Percentiles rank a stretch among this genome's conserved stretches.
These are phyloP conservation scores for Trimorus sp. DNA, from an alignment of 2,888 invertebrate genomes.

Conservation along the genomic window DNA sequence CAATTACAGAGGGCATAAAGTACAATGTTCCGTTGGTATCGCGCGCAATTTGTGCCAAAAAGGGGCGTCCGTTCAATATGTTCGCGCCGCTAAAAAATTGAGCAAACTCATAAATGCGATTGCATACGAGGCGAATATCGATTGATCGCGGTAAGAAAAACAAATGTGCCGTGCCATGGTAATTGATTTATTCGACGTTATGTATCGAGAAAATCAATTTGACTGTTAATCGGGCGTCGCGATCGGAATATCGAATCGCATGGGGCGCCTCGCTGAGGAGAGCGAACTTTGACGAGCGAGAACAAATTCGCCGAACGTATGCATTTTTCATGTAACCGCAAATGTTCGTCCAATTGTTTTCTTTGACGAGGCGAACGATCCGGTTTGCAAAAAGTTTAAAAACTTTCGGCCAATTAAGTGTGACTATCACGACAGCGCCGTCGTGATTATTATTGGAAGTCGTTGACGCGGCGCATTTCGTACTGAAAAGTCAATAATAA, in stretches of 20 bases:
- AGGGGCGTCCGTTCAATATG: too few species aligned
- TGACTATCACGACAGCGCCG: background rate
- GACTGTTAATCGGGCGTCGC: slow-evolving; percentile 60
- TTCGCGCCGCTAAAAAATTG: background rate
- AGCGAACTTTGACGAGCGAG: slow-evolving; percentile 21
- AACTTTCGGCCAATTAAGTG: slow-evolving; percentile 5
- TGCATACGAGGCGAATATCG: slow-evolving; percentile 20
- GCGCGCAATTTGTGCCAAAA: too few species aligned
- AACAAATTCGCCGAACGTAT: slow-evolving; percentile 28
- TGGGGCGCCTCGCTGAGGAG: slow-evolving; percentile 10
- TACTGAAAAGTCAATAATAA: slow-evolving; percentile 51
- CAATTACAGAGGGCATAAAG: slow-evolving; percentile 7
- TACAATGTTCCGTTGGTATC: too few species aligned
- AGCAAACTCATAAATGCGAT: slow-evolving; percentile 24
- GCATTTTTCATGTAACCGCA: slow-evolving; percentile 29
- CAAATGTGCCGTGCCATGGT: slow-evolving; percentile 35
- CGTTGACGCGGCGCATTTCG: slow-evolving; percentile 21
- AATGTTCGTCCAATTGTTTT: slow-evolving; percentile 22
- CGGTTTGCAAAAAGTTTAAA: slow-evolving; percentile 4
- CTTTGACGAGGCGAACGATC: slow-evolving; percentile 15
- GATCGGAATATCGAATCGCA: slow-evolving; percentile 30
- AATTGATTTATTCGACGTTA: slow-evolving; percentile 69
- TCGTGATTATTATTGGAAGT: background rate
- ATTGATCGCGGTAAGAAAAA: slow-evolving; percentile 35
- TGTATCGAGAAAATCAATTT: slow-evolving; percentile 67